Conservation (phyloP, 2,113 vertebrate species). For the Vulpes vulpes region DNA sequence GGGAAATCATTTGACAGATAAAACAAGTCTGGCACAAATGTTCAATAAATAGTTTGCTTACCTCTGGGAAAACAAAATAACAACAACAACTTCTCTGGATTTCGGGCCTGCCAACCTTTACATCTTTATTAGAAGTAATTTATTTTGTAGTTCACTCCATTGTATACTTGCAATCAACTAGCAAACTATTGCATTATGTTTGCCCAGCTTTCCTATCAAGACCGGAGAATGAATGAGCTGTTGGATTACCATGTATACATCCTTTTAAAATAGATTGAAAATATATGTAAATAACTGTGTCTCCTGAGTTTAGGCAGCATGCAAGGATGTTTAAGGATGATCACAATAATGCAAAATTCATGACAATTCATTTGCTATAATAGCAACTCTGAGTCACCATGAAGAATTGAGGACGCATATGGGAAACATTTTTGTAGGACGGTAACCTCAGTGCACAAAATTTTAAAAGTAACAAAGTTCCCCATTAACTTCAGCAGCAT, state of each 20-base stretch:
- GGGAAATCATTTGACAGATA: conserved; percentile 40
- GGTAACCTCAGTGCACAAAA: neutral
- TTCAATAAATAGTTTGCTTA: conserved; percentile 30
- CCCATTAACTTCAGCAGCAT: neutral
- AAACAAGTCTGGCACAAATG: conserved; percentile 22
- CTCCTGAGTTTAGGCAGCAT: conserved; percentile 43
- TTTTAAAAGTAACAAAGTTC: conserved; percentile 1
- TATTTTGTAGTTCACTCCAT: conserved; percentile 46
- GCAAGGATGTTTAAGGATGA: conserved; percentile 67
- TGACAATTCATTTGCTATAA: conserved; percentile 62
- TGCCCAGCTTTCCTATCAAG: conserved; percentile 35
- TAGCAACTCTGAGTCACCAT: conserved; percentile 54
- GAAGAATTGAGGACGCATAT: conserved; percentile 18
- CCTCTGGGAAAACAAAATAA: conserved; percentile 51
- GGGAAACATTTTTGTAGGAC: conserved; percentile 27
- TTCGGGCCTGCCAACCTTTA: conserved; percentile 33
- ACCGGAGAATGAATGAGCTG: conserved; percentile 65
- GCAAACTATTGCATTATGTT: conserved; percentile 37
- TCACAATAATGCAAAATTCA: conserved; percentile 73
- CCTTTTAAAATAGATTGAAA: conserved; percentile 58
- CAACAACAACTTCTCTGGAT: neutral
- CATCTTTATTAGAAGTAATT: conserved; percentile 54
- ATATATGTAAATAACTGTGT: conserved; percentile 70
- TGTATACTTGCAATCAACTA: conserved; percentile 53
- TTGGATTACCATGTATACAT: neutral